A percentile compares a stretch with the other conserved stretches of the same genome.
phyloP scores from a whole-genome alignment of 2,888 invertebrate species.

The Galerucella nymphaeae region DNA sequence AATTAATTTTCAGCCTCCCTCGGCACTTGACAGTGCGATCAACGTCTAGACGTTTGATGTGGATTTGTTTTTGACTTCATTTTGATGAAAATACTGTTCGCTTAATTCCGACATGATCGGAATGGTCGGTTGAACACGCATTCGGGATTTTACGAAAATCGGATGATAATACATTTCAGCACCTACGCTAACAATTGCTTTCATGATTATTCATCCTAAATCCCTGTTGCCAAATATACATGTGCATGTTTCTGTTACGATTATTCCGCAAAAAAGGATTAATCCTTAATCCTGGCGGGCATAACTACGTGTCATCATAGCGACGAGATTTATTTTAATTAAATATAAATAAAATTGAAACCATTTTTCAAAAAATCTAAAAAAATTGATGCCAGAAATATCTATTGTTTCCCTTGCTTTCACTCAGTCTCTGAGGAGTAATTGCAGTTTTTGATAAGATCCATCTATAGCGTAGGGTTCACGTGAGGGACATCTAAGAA shows the following conservation, averaged over 20 bases:
- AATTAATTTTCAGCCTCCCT: not conserved
- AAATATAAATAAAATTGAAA: no score
- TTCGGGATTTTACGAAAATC: slow-evolving; percentile 8
- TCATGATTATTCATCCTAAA: not conserved
- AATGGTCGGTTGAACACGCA: slow-evolving; percentile 16
- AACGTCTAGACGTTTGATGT: not conserved
- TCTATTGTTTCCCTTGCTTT: no score
- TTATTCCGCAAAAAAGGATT: not conserved
- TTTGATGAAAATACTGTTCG: slow-evolving; percentile 3
- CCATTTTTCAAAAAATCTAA: no score
- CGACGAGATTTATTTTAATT: not conserved
- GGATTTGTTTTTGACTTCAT: not conserved
- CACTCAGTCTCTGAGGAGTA: no score
- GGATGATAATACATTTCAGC: not conserved
- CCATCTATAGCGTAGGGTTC: no score
- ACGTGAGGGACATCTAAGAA: no score
- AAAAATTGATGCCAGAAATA: no score
- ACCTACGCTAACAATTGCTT: not conserved
- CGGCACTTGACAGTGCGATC: not conserved
- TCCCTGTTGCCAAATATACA: not conserved
- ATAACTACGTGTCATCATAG: not conserved
- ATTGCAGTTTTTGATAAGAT: no score
- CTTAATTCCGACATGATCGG: slow-evolving; percentile 17
- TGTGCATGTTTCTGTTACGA: not conserved
- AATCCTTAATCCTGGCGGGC: not conserved